Conservation (phyloP, 2,797 vertebrate genomes). For the Oceanodroma leucorhoa region DNA sequence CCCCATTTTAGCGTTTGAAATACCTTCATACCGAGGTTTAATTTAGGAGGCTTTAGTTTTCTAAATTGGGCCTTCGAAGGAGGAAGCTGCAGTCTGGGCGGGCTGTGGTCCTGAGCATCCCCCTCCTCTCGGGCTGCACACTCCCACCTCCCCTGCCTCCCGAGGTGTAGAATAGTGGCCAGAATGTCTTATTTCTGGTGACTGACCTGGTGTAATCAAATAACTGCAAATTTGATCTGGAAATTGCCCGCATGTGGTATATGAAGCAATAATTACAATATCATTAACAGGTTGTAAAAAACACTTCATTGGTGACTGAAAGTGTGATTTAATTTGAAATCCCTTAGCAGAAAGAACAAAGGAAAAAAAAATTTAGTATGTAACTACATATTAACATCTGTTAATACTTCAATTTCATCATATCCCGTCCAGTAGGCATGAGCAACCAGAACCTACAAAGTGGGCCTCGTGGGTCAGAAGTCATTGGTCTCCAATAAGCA, state of each 20-base stretch:
- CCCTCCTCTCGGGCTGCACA: background rate
- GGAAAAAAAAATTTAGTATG: background rate
- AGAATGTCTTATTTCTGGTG: background rate
- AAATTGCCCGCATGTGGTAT: background rate
- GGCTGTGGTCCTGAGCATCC: no score
- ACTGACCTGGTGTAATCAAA: background rate
- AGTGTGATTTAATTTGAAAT: background rate
- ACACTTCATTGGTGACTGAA: background rate
- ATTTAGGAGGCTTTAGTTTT: background rate
- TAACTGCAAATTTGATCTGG: background rate
- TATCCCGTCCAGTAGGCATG: background rate
- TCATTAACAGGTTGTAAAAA: background rate
- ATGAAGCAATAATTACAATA: background rate
- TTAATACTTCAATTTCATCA: background rate
- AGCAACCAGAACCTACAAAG: background rate
- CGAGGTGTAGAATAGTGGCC: background rate
- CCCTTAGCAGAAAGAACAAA: background rate
- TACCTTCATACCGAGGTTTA: background rate
- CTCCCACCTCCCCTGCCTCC: background rate
- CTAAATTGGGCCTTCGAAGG: background rate
- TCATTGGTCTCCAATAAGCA: background rate
- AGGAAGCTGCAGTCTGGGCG: background rate
- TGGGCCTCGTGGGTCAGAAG: background rate
- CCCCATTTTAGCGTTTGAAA: background rate
- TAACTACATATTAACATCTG: background rate